Percentiles rank a stretch among this genome's conserved stretches.
These are phyloP conservation scores for Trachelus troglodyta DNA, from an alignment of 2,888 invertebrate species.

Conservation along the genomic window DNA sequence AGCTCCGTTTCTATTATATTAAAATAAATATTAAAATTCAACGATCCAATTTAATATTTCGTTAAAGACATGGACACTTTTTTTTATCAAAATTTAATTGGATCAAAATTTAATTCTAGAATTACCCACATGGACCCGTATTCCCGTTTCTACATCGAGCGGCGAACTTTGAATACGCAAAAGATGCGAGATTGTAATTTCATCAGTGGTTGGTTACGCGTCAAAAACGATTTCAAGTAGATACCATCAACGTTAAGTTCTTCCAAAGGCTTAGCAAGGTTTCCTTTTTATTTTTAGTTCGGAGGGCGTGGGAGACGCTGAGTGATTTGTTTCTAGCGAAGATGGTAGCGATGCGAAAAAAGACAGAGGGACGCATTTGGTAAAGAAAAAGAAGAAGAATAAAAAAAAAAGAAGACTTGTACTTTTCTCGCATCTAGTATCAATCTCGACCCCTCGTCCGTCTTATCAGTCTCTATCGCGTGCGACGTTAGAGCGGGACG, in stretches of 20 bases:
- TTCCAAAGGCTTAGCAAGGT: not conserved
- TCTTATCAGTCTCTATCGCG: not conserved
- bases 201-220: not conserved
- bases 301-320: not conserved
- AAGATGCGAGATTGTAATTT: not conserved
- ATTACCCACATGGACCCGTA: not conserved
- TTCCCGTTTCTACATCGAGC: not conserved
- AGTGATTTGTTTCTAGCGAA: conserved; percentile 5
- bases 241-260: not conserved
- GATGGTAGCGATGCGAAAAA: not conserved
- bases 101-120: not conserved
- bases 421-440: not conserved
- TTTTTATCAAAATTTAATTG: too few relatives aligned
- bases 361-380: not conserved
- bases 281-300: conserved; percentile 6
- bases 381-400: not conserved
- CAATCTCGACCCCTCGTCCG: not conserved
- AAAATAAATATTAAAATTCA: not conserved
- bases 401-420: not conserved
- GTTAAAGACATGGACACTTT: too few relatives aligned
- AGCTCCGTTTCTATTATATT: not conserved
- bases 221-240: not conserved
- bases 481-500: not conserved
- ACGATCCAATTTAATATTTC: too few relatives aligned
- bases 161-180: not conserved